Conservation (phyloP, 2,797 vertebrate species). For the Manis crassicaudata region DNA sequence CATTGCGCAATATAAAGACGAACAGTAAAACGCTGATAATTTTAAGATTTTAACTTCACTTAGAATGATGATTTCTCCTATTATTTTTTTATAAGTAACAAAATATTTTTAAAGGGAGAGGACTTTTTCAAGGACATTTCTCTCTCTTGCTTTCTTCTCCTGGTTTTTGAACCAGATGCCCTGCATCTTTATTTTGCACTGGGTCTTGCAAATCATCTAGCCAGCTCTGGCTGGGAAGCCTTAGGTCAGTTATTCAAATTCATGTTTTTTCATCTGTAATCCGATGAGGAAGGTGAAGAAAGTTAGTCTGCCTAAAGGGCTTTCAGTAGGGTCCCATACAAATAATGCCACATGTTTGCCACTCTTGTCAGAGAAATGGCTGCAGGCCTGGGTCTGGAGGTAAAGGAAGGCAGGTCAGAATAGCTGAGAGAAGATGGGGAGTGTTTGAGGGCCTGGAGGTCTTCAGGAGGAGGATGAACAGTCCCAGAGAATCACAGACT, state of each 20-base stretch:
- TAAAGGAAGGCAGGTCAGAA: not conserved
- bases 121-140: not conserved
- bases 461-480: too few species aligned
- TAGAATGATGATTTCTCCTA: not conserved
- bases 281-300: not conserved
- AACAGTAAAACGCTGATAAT: not conserved
- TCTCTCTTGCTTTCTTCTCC: not conserved
- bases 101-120: not conserved
- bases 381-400: not conserved
- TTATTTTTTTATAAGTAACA: not conserved
- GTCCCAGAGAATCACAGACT: not conserved
- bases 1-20: not conserved
- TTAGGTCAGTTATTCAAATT: not conserved
- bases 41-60: conserved; percentile 39
- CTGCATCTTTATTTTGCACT: not conserved
- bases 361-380: not conserved
- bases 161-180: not conserved
- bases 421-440: not conserved
- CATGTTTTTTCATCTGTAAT: conserved; percentile 8
- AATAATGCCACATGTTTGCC: not conserved
- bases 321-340: not conserved
- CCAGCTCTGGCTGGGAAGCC: not conserved
- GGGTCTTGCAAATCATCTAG: not conserved
- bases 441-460: not conserved
- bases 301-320: not conserved